Conservation (phyloP, 2,797 vertebrate species). For the Lepus oiostolus region DNA sequence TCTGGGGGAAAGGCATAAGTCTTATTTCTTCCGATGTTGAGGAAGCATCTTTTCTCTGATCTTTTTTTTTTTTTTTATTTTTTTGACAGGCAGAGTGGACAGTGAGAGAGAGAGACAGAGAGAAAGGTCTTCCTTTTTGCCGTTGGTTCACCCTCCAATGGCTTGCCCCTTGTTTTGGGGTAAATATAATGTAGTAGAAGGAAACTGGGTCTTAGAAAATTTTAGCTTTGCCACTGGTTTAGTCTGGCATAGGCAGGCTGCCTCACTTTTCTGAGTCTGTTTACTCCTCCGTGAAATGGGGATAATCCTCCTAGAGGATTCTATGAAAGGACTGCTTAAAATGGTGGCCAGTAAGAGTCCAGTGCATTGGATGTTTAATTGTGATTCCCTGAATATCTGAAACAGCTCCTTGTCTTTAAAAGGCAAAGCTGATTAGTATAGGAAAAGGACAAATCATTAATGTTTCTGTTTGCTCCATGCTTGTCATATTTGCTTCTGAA, state of each 20-base stretch:
- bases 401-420: constrained; percentile 48
- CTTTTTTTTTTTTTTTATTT: too few relatives aligned
- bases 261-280: background rate
- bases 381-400: constrained; percentile 14
- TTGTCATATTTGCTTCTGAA: constrained; percentile 29
- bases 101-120: too few relatives aligned
- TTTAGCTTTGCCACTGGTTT: background rate
- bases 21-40: background rate
- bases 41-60: background rate
- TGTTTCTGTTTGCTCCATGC: background rate
- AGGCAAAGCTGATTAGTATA: background rate
- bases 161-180: background rate
- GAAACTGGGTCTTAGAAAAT: background rate
- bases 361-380: constrained; percentile 38
- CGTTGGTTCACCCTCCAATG: too few relatives aligned
- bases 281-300: background rate
- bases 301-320: background rate
- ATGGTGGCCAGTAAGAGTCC: background rate
- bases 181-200: background rate
- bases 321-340: background rate
- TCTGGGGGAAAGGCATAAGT: background rate
- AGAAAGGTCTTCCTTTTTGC: too few relatives aligned
- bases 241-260: background rate
- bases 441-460: background rate
- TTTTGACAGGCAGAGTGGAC: too few relatives aligned